Conservation (phyloP, 2,113 vertebrate genomes). For the Mustela lutreola region DNA sequence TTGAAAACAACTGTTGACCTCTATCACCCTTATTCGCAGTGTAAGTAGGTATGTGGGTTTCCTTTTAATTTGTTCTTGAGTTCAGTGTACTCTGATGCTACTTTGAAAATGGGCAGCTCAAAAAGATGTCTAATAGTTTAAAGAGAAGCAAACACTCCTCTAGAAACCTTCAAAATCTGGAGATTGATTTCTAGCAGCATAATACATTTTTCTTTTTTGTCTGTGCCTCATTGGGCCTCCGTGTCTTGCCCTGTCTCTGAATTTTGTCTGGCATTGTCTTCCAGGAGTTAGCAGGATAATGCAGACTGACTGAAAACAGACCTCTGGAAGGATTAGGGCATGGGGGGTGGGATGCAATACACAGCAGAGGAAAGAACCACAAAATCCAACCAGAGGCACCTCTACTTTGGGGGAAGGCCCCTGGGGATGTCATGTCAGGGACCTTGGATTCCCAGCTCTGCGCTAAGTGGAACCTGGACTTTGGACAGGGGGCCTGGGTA, state of each 20-base stretch:
- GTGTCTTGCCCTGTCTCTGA: background rate
- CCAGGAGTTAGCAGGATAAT: background rate
- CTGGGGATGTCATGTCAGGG: background rate
- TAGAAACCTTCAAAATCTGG: background rate
- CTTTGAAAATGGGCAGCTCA: background rate
- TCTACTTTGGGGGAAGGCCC: background rate
- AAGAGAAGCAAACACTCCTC: background rate
- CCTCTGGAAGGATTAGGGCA: background rate
- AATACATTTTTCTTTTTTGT: background rate
- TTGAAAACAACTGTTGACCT: background rate
- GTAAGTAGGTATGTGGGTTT: too few relatives aligned
- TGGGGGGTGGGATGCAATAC: background rate
- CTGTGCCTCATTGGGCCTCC: background rate
- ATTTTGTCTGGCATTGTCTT: slow-evolving; percentile 13
- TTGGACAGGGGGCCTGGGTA: background rate
- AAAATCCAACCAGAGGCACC: background rate
- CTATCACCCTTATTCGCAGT: background rate
- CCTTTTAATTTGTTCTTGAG: background rate
- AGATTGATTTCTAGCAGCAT: slow-evolving; percentile 11
- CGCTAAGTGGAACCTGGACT: background rate
- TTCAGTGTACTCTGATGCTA: background rate
- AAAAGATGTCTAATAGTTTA: background rate
- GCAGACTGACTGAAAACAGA: background rate
- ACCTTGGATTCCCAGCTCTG: background rate
- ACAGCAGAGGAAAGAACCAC: background rate